phyloP scores from a whole-genome alignment of 2,797 vertebrate genomes.

The Cyclopterus lumpus region DNA sequence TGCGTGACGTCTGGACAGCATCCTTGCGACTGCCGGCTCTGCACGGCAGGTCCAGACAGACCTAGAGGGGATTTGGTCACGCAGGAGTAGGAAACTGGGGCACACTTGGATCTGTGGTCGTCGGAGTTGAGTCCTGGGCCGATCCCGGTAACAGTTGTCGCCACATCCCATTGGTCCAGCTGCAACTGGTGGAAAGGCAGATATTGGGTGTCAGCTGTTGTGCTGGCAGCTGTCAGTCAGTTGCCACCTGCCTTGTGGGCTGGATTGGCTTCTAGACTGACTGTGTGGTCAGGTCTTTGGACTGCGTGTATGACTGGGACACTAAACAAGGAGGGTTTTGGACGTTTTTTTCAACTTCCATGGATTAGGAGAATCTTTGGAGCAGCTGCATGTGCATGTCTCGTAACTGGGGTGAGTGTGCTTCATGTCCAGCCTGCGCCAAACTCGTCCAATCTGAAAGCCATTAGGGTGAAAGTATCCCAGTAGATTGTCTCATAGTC shows the following conservation, averaged over 20 bases:
- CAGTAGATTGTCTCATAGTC: neutral
- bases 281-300: conserved; percentile 23
- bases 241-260: conserved; percentile 31
- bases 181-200: conserved; percentile 52
- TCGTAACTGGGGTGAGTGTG: conserved; percentile 53
- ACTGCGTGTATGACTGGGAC: neutral
- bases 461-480: neutral
- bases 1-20: conserved; percentile 59
- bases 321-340: conserved; percentile 21
- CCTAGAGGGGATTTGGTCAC: conserved; percentile 69
- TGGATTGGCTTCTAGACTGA: conserved; percentile 31
- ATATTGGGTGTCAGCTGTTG: conserved; percentile 50
- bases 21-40: conserved; percentile 51
- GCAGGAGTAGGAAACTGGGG: conserved; percentile 65
- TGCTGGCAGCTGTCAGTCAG: conserved; percentile 67
- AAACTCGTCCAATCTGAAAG: too few species aligned
- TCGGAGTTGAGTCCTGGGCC: conserved; percentile 34
- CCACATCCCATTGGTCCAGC: conserved; percentile 67
- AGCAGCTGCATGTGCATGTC: conserved; percentile 11
- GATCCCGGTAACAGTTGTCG: conserved; percentile 19
- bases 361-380: conserved; percentile 37
- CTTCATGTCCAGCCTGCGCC: conserved; percentile 2
- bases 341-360: conserved; percentile 7
- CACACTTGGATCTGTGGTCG: conserved; percentile 71
- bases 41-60: conserved; percentile 63